Conservation (phyloP, 2,888 invertebrate genomes). For the Trachelus stipa region DNA sequence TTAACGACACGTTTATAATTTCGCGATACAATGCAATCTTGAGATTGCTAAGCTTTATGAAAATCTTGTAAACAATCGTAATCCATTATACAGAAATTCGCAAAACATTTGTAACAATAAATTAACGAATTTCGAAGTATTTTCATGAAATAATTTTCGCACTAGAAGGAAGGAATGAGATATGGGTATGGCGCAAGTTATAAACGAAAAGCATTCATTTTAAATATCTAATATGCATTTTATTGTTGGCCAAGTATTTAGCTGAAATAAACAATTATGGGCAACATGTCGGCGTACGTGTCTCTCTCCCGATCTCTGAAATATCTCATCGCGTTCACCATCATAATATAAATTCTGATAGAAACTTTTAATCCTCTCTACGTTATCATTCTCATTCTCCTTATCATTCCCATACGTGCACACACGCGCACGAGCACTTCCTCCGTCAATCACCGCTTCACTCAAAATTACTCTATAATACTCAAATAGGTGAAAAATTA, state of each 20-base stretch:
- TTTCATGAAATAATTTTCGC: background rate
- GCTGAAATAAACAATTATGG: slow-evolving; percentile 47
- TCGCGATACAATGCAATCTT: background rate
- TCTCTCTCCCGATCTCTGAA: background rate
- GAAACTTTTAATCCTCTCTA: background rate
- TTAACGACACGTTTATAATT: background rate
- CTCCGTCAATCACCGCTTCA: background rate
- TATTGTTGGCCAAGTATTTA: slow-evolving; percentile 50
- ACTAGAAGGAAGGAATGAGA: background rate
- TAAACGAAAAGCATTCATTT: background rate
- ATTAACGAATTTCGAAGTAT: background rate
- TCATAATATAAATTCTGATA: background rate
- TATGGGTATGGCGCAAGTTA: background rate
- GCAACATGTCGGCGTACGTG: slow-evolving; percentile 1
- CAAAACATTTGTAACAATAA: background rate
- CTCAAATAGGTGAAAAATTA: background rate
- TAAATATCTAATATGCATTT: slow-evolving; percentile 44
- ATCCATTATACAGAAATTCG: background rate
- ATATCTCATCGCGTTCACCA: background rate
- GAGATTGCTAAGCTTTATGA: background rate
- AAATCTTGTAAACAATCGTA: background rate
- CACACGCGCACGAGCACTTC: background rate
- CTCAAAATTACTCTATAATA: background rate
- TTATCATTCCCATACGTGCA: background rate
- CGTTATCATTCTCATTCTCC: background rate